Evolutionary conservation across 30 jellyfish, hydroid and myxozoan genomes (phyloP).

Genomic region (Morbakka virulenta): DNA sequence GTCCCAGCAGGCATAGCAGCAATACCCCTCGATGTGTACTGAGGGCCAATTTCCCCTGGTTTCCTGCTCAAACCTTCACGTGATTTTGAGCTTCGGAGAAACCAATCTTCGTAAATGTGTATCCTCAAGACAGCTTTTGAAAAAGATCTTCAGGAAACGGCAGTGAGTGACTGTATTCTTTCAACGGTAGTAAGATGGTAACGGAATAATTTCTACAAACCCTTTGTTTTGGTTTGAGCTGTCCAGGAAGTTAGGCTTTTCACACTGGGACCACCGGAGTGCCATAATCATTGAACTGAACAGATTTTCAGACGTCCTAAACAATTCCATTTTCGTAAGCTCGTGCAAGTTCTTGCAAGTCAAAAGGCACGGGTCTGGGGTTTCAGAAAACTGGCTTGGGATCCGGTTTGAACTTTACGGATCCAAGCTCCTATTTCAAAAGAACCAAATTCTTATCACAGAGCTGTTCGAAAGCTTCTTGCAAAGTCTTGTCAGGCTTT

Average conservation of each 20-base stretch:
- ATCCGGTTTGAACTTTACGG: too few species aligned
- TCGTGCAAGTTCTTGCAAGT: slow-evolving; percentile 3
- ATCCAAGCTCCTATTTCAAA: too few species aligned
- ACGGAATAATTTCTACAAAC: slow-evolving; percentile 11
- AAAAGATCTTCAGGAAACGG: slow-evolving; percentile 15
- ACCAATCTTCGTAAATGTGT: slow-evolving; percentile 19
- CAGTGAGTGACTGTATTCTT: not conserved
- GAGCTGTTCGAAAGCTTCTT: too few species aligned
- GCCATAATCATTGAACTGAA: slow-evolving; percentile 13
- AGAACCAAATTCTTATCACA: too few species aligned
- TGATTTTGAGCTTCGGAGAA: slow-evolving; percentile 19
- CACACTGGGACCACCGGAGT: slow-evolving; percentile 27
- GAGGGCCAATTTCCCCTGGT: not conserved
- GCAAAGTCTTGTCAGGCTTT: too few species aligned
- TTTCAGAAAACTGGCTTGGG: too few species aligned
- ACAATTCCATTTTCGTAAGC: slow-evolving; percentile 18
- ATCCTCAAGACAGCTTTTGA: slow-evolving; percentile 19
- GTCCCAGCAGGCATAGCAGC: slow-evolving; percentile 5
- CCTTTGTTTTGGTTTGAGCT: not conserved
- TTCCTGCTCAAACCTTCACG: not conserved
- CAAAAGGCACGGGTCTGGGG: slow-evolving; percentile 31
- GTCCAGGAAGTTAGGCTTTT: slow-evolving; percentile 7
- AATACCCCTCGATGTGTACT: slow-evolving; percentile 31
- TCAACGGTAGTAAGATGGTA: not conserved
- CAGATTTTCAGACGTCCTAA: slow-evolving; percentile 5